Percentiles rank a stretch among this genome's conserved stretches.
Conservation (phyloP, 2,113 vertebrate genomes). For the Spermophilus dauricus region DNA sequence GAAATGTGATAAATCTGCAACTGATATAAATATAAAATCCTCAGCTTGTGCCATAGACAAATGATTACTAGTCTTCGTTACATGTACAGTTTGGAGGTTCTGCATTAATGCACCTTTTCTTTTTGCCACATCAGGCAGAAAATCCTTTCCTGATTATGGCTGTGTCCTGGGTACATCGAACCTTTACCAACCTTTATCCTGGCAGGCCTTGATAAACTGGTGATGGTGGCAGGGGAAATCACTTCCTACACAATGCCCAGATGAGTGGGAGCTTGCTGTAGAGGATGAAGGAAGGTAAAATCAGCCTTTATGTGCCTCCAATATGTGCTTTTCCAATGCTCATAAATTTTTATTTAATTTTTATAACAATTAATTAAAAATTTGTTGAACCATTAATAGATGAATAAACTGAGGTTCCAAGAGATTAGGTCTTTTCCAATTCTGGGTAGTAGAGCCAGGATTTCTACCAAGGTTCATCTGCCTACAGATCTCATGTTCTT, state of each 20-base stretch:
- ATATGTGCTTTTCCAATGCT: not conserved
- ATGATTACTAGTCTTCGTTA: not conserved
- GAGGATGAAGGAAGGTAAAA: not conserved
- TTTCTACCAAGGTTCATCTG: not conserved
- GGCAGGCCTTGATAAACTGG: not conserved
- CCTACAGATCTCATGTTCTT: not conserved
- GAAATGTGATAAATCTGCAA: not conserved
- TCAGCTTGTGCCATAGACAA: not conserved
- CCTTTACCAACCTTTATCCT: not conserved
- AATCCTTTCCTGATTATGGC: constrained; percentile 16
- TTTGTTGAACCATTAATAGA: not conserved
- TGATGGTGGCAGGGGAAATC: not conserved
- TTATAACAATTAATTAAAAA: not conserved
- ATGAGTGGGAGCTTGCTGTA: accelerated
- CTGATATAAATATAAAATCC: not conserved
- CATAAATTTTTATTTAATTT: not conserved
- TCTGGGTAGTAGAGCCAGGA: not conserved
- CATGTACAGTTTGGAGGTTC: not conserved
- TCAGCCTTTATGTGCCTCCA: accelerated
- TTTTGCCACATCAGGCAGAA: not conserved
- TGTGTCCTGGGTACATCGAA: not conserved
- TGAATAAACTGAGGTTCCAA: not conserved
- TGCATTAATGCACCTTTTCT: not conserved
- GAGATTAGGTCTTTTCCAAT: not conserved
- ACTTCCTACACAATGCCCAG: not conserved